These are phyloP conservation scores for Mythimna lalbum DNA, from an alignment of 2,888 invertebrate genomes.

Conservation along the genomic window DNA sequence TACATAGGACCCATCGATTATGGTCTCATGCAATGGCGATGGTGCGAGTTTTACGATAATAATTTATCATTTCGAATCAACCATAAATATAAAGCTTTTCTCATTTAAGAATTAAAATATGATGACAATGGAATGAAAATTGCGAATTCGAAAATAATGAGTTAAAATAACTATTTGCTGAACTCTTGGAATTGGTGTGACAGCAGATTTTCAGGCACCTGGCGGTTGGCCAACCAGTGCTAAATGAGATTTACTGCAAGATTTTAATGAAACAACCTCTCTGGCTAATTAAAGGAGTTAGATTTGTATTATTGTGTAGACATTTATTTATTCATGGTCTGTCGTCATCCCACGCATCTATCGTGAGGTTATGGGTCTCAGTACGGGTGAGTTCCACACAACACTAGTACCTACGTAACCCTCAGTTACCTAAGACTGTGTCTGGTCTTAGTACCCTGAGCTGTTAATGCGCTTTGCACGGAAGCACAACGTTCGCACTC, in stretches of 20 bases:
- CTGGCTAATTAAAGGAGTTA: constrained; percentile 5
- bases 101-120: background rate
- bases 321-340: constrained; percentile 23
- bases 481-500: background rate
- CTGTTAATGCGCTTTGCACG: background rate
- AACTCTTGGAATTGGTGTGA: constrained; percentile 15
- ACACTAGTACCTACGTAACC: background rate
- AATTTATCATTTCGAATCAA: background rate
- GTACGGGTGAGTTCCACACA: constrained; percentile 14
- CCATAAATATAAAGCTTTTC: background rate
- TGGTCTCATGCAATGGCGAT: too few species aligned
- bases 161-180: constrained; percentile 5
- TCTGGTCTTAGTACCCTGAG: background rate
- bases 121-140: background rate
- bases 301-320: background rate
- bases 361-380: background rate
- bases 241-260: constrained; percentile 25
- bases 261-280: constrained; percentile 36
- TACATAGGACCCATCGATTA: too few species aligned
- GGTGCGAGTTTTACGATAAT: too few species aligned
- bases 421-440: constrained; percentile 3
- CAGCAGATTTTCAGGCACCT: constrained; percentile 20
- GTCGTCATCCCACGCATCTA: background rate
- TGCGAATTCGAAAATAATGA: background rate
- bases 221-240: constrained; percentile 20